Base-by-base conservation (phyloP, 2,113 vertebrate species). In the Anoplopoma fimbria region DNA sequence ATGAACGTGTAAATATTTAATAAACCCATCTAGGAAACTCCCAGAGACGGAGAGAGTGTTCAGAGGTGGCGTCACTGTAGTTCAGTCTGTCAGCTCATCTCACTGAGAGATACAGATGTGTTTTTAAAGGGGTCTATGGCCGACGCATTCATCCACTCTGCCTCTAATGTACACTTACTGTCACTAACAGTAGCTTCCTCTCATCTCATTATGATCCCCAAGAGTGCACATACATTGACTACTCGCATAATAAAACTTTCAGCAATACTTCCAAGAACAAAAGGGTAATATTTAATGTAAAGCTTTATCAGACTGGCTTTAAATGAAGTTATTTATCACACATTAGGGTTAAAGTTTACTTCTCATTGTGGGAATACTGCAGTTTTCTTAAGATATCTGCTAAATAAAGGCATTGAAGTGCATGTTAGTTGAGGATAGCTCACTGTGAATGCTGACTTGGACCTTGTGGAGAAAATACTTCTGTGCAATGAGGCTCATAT, bases 1-100 rank as follows among this genome's bases (percentile, higher is more conserved):
- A 25, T 60, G 47, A 83, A 77, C 42, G 49, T 47, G 47, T 70
- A 62, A 83, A 79, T 90, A 58, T 89, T 85, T 82, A 69, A 82
- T 85, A 51, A 55, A 68, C 27, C 21, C 45, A 58, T 74, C 40
- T 14, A 0, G 67, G 67, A 38, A 84, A 60, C 62, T 71, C 65
- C 69, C 60, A 29, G 53, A 79, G 77, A 72, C 25, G 25, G 0
- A 12, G 0, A 12, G 14, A 15, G 14, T 55, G 62, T 74, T 69
- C 25, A 58, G 40, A 67, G 31, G 21, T n/a, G n/a, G n/a, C n/a
- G 6, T 55, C 68, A 38, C 31, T 17, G 25, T 6, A 71, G 34
- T 40, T 61, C 9, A 29, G 13, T 34, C 40, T 64, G 7, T 40
- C 40, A 58, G 40, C 51, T 61, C 36, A 12, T 31, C 51, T 19